phyloP scores from a whole-genome alignment of 1,140 invertebrate species.

The Drosophila pruinosa region DNA sequence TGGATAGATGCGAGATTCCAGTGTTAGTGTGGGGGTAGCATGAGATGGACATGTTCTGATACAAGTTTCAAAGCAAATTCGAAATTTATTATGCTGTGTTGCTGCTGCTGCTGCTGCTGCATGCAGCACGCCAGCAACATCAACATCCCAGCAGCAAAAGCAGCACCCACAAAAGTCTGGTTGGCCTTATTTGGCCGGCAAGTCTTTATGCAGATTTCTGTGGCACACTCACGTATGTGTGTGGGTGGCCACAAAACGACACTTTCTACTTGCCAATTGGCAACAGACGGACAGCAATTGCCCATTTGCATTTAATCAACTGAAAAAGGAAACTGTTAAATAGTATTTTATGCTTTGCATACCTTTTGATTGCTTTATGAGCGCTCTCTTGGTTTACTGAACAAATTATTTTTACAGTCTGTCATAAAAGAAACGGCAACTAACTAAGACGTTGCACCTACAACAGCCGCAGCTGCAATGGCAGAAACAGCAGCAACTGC shows the following conservation, averaged over 20 bases:
- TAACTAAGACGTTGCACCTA: conserved; percentile 43
- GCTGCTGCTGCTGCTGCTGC: conserved; percentile 39
- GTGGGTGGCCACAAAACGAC: conserved; percentile 61
- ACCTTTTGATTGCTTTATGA: conserved; percentile 53
- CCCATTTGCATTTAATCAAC: conserved; percentile 53
- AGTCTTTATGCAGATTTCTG: conserved; percentile 64
- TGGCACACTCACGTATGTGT: not conserved
- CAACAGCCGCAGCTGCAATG: conserved; percentile 11
- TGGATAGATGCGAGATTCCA: conserved; percentile 11
- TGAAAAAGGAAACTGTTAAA: conserved; percentile 16
- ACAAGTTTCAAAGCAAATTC: conserved; percentile 78
- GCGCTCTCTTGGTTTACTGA: conserved; percentile 41
- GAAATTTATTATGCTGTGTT: conserved; percentile 73
- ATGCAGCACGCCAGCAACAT: conserved; percentile 51
- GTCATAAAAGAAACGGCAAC: conserved; percentile 40
- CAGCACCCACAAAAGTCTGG: conserved; percentile 63
- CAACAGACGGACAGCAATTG: not conserved
- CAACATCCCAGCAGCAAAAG: conserved; percentile 30
- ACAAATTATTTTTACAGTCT: conserved; percentile 60
- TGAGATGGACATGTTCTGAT: conserved; percentile 80
- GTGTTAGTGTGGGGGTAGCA: conserved; percentile 50
- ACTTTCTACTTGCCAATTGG: conserved; percentile 61
- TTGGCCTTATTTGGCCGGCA: conserved; percentile 60
- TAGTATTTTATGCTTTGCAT: conserved; percentile 7
- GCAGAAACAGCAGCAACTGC: conserved; percentile 33